Evolutionary conservation across 2,888 invertebrate species (phyloP).

Genomic region (Theristus sp.): DNA sequence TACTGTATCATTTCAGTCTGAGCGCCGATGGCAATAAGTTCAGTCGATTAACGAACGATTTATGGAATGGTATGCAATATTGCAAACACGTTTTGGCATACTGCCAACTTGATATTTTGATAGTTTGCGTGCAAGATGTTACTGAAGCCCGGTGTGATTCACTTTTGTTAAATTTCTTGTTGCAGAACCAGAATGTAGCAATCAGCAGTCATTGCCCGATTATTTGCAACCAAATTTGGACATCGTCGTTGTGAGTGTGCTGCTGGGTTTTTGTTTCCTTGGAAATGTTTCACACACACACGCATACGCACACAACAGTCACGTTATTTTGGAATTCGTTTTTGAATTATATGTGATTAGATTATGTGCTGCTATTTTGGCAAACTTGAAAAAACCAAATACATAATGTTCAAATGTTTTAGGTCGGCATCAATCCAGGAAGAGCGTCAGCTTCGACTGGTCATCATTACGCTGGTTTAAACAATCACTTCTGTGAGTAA

Average conservation of each 20-base stretch:
- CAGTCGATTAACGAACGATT: too few relatives aligned
- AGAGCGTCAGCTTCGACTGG: constrained; percentile 91
- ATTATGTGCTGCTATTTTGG: too few relatives aligned
- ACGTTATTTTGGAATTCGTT: too few relatives aligned
- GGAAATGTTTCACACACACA: not conserved
- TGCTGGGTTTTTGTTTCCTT: not conserved
- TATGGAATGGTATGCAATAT: too few relatives aligned
- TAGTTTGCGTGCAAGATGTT: too few relatives aligned
- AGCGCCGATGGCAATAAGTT: not conserved
- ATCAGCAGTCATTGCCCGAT: constrained; percentile 66
- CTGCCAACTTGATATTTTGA: too few relatives aligned
- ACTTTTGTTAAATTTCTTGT: not conserved
- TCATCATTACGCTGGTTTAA: constrained; percentile 94
- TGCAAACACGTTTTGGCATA: too few relatives aligned
- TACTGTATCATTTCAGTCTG: not conserved
- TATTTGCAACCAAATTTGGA: constrained; percentile 79
- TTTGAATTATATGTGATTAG: too few relatives aligned
- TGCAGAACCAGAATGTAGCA: not conserved
- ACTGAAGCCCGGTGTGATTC: too few relatives aligned
- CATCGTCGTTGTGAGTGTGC: constrained; percentile 80
- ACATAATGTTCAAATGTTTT: too few relatives aligned
- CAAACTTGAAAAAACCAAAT: too few relatives aligned
- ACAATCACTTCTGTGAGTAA: constrained; percentile 82
- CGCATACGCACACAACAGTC: too few relatives aligned
- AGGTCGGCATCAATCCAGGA: constrained; percentile 97